phyloP scores from a whole-genome alignment of 1,140 invertebrate genomes.

The Ruditapes philippinarum region DNA sequence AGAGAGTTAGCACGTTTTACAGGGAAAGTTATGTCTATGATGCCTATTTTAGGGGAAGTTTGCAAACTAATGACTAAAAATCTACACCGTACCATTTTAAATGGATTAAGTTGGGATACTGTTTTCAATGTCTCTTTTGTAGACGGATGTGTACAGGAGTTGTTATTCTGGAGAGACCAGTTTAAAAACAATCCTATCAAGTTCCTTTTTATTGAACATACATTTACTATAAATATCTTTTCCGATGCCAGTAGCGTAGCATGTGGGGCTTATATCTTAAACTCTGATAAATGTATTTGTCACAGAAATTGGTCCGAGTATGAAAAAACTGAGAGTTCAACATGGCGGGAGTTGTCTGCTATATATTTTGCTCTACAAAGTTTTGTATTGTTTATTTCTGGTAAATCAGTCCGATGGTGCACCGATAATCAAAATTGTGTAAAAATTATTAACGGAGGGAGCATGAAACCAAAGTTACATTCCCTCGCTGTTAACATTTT shows the following conservation, averaged over 20 bases:
- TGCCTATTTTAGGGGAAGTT: slow-evolving; percentile 43
- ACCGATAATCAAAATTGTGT: slow-evolving; percentile 12
- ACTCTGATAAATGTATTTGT: not conserved
- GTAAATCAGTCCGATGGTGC: not conserved
- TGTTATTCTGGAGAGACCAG: slow-evolving; percentile 11
- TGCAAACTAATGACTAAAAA: slow-evolving; percentile 34
- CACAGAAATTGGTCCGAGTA: slow-evolving; percentile 54
- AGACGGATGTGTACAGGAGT: not conserved
- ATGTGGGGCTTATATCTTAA: slow-evolving; percentile 20
- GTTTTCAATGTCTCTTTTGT: not conserved
- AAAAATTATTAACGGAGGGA: not conserved
- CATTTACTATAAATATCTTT: not conserved
- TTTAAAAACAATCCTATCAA: slow-evolving; percentile 5
- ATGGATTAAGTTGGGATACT: not conserved
- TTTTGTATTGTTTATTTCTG: not conserved
- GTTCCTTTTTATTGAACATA: not conserved
- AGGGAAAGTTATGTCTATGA: slow-evolving; percentile 39
- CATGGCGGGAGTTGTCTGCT: not conserved
- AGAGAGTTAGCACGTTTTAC: slow-evolving; percentile 33
- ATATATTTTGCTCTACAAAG: slow-evolving; percentile 26
- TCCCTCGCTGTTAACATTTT: slow-evolving; percentile 28
- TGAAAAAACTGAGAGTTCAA: not conserved
- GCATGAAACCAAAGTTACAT: slow-evolving; percentile 21
- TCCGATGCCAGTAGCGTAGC: slow-evolving; percentile 44
- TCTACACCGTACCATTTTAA: slow-evolving; percentile 24